Evolutionary conservation across 1,140 invertebrate species (phyloP).

Genomic region (Drosophila kohkoa): DNA sequence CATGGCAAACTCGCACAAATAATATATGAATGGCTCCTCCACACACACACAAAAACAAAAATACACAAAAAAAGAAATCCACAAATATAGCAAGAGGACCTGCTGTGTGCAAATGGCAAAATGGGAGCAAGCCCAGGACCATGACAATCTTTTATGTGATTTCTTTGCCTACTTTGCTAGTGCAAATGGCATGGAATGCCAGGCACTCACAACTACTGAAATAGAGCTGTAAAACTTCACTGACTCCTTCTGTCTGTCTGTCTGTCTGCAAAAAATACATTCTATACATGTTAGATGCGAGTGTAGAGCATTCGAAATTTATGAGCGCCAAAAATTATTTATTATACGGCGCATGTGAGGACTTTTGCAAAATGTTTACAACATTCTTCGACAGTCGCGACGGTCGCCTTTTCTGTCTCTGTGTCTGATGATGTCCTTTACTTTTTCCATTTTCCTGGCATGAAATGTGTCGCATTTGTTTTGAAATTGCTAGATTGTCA

Average conservation of each 20-base stretch:
- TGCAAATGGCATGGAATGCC: slow-evolving; percentile 49
- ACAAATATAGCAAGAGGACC: slow-evolving; percentile 2
- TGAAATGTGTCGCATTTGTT: slow-evolving; percentile 20
- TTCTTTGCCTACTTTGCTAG: slow-evolving; percentile 60
- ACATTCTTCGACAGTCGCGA: slow-evolving; percentile 21
- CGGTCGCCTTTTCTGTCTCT: not conserved
- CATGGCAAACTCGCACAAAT: slow-evolving; percentile 34
- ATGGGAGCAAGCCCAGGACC: slow-evolving; percentile 24
- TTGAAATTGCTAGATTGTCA: slow-evolving; percentile 1
- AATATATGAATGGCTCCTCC: slow-evolving; percentile 45
- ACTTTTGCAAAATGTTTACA: slow-evolving; percentile 31
- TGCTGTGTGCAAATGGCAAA: slow-evolving; percentile 1
- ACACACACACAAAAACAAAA: slow-evolving; percentile 18
- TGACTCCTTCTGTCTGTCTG: not conserved
- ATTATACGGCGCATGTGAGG: slow-evolving; percentile 55
- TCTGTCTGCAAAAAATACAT: not conserved
- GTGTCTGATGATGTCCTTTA: slow-evolving; percentile 16
- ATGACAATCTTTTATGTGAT: slow-evolving; percentile 79
- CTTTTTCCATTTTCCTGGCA: slow-evolving; percentile 14
- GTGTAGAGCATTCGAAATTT: slow-evolving; percentile 69
- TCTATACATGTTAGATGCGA: not conserved
- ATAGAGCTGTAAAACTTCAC: slow-evolving; percentile 65
- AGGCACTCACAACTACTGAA: slow-evolving; percentile 32
- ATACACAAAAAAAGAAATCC: slow-evolving; percentile 4
- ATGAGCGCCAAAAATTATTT: slow-evolving; percentile 80